Evolutionary conservation across 2,888 invertebrate species (phyloP), one percentile per base, ranked within the genome.

Genomic region (Cataglyphis cursor): DNA sequence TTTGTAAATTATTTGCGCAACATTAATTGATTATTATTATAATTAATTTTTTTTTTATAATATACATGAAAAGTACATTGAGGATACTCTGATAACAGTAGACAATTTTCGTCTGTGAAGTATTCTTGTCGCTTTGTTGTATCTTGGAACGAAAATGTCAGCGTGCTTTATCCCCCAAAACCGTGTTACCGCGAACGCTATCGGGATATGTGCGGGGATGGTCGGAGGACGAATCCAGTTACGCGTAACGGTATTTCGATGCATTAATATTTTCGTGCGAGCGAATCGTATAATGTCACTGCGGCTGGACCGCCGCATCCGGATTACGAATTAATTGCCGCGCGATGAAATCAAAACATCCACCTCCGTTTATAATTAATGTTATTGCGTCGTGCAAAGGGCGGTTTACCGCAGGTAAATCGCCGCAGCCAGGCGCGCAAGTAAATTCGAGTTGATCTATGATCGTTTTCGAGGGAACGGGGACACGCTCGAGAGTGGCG

Each of bases 321-420:
- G 90, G 89, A 89, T 89, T 89, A 89, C 88, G 90, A 89, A 89
- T 89, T 89, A 89, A 89, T 89, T 90, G 90, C 89, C 87, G 87
- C 85, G 87, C 89, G 88, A 89, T 89, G 89, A 89, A 89, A 89
- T 89, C 89, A 89, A 89, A 89, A 89, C 88, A 89, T 90, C 90
- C 87, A 88, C 88, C 90, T 87, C 81, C 88, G 88, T 83, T 89
- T 89, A 89, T 89, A 89, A 89, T 89, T 89, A 89, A 90, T 90
- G 90, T 88, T 90, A 90, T 90, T 88, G 87, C 87, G 85, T 84
- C 88, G 89, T 90, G 89, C 86, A 89, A 89, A 89, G 90, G 85
- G 88, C 84, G 90, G 89, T 90, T 83, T 82, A 86, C 90, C 89
- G 85, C 89, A 89, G 89, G 90, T 90, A 89, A 89, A 89, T 89